A percentile compares a stretch with the other conserved stretches of the same genome.
Evolutionary conservation across 2,888 invertebrate genomes (phyloP).

Genomic region (Cactoblastis cactorum): DNA sequence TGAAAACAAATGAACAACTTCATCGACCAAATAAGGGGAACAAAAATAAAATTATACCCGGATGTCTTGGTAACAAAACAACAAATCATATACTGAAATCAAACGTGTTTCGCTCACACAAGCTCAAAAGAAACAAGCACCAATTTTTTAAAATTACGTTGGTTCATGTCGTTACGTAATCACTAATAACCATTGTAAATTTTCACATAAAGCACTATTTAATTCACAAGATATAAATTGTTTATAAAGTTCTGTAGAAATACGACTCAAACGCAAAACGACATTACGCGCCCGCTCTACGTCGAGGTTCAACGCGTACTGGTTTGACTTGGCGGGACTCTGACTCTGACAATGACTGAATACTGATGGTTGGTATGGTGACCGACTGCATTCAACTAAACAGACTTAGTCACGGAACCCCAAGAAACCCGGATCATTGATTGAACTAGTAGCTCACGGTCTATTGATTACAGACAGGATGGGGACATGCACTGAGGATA

Average conservation of each 20-base stretch:
- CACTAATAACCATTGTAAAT: constrained; percentile 36
- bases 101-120: constrained; percentile 66
- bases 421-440: constrained; percentile 59
- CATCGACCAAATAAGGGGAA: constrained; percentile 34
- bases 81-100: constrained; percentile 62
- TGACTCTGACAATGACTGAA: constrained; percentile 29
- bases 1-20: constrained; percentile 22
- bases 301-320: constrained; percentile 55
- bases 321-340: constrained; percentile 23
- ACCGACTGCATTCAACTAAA: constrained; percentile 55
- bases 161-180: constrained; percentile 39
- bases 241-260: constrained; percentile 39
- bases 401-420: constrained; percentile 59
- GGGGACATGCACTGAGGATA: constrained; percentile 29
- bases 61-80: constrained; percentile 73
- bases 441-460: constrained; percentile 54
- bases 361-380: constrained; percentile 42
- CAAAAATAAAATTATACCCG: constrained; percentile 52
- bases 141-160: constrained; percentile 47
- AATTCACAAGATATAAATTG: constrained; percentile 48
- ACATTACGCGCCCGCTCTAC: constrained; percentile 53
- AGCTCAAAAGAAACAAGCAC: constrained; percentile 47
- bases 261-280: constrained; percentile 36
- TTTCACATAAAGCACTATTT: constrained; percentile 52
- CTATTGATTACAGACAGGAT: constrained; percentile 52